phyloP scores from a whole-genome alignment of 2,113 vertebrate species.

The Cricetomys ansorgei region DNA sequence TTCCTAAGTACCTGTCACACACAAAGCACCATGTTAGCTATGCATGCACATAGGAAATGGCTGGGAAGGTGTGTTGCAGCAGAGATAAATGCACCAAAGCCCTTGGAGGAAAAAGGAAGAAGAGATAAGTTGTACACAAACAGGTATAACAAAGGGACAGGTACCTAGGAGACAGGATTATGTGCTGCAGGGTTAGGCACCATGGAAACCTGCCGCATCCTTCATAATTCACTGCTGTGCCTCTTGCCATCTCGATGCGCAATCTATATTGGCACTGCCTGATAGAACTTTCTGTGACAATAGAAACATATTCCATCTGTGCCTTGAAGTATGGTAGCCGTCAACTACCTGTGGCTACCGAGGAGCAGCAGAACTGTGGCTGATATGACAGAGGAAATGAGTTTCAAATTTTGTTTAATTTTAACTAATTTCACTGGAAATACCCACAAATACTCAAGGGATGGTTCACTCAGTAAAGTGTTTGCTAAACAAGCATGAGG shows the following conservation, averaged over 20 bases:
- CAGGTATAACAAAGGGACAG: background rate
- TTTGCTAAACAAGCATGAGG: background rate
- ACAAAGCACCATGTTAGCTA: background rate
- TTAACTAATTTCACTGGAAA: slow-evolving; percentile 6
- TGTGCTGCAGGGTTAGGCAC: background rate
- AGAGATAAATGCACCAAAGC: background rate
- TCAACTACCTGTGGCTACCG: background rate
- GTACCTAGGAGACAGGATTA: background rate
- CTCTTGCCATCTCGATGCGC: background rate
- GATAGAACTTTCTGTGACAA: background rate
- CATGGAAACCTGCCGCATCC: background rate
- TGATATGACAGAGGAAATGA: background rate
- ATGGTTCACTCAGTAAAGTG: background rate
- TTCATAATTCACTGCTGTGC: background rate
- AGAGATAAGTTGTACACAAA: background rate
- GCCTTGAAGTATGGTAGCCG: background rate
- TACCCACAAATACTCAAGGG: background rate
- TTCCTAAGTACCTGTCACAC: background rate
- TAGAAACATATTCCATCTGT: background rate
- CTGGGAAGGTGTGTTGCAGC: background rate
- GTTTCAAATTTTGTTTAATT: background rate
- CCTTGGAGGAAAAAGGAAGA: background rate
- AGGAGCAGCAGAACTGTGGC: background rate
- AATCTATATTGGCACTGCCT: background rate
- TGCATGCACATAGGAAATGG: background rate